Evolutionary conservation across 2,797 vertebrate genomes (phyloP), one percentile per base, ranked within the genome.

Genomic region (Muscicapa comitata): DNA sequence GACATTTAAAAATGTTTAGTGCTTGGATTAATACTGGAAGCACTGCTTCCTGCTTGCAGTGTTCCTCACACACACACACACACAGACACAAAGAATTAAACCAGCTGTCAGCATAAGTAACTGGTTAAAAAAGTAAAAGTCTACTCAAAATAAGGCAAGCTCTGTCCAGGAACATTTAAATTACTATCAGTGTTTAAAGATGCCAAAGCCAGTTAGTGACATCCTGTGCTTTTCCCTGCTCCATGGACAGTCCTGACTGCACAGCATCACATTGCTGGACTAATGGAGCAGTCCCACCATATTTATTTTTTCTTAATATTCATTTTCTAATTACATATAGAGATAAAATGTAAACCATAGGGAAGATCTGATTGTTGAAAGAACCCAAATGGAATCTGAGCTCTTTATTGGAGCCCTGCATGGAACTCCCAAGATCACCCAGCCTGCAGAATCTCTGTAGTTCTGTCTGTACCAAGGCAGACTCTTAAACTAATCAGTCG

Each of bases 111-210:
- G 25, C 38, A 53, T 79, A 96, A 65, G 57, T 71, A 82, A 94
- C 82, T 77, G 48, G 48, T 57, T 94, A 59, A 28, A 86, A 86
- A 74, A 72, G 82, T 14, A 24, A 38, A 72, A 38, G 8, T 28
- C 40, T 54, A 59, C 55, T 90, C 76, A 92, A 96, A 96, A 95
- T 95, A 91, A 94, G 62, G 51, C 62, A 59, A 95, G 92, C 2
- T 71, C 25, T 83, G 68, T 79, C 82, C 66, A 71, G 66, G 18
- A 43, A 62, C n/a, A 37, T 35, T 94, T 88, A 89, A 94, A 86
- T 94, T 92, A 61, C 54, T 94, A 65, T 71, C 20, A 88, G 21
- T 74, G 26, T 61, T 80, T 68, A 82, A 45, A 90, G 87, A 80
- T 40, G 70, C 28, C 86, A 73, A 91, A 72, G 88, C 28, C 19